phyloP scores from a whole-genome alignment of 2,888 invertebrate genomes.

The Hirtodrosophila trivittata region DNA sequence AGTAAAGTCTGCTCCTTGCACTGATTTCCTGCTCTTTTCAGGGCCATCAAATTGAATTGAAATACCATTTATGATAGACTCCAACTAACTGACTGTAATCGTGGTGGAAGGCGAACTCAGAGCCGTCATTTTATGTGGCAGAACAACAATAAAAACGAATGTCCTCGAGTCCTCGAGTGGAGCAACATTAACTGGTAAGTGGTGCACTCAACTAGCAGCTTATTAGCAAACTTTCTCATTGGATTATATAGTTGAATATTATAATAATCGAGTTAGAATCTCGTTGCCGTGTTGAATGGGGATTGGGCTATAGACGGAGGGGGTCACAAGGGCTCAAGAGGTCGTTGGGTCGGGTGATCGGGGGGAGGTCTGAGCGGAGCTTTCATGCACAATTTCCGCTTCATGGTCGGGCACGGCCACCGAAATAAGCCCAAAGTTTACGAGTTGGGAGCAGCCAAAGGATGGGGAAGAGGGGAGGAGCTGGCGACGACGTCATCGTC shows the following conservation, averaged over 20 bases:
- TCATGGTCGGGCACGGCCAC: constrained; percentile 54
- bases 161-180: constrained; percentile 20
- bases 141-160: constrained; percentile 37
- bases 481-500: constrained; percentile 11
- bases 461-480: background rate
- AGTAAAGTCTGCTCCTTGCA: no score
- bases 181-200: constrained; percentile 40
- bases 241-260: constrained; percentile 76
- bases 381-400: constrained; percentile 75
- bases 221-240: constrained; percentile 76
- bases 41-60: constrained; percentile 30
- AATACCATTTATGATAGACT: constrained; percentile 27
- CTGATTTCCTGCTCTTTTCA: background rate
- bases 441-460: constrained; percentile 56
- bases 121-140: constrained; percentile 14
- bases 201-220: constrained; percentile 72
- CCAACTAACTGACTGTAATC: constrained; percentile 8
- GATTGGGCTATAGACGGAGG: background rate
- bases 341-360: background rate
- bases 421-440: constrained; percentile 72
- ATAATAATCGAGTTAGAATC: constrained; percentile 75
- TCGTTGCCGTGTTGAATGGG: constrained; percentile 34
- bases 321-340: no score
- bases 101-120: background rate
- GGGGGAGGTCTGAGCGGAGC: constrained; percentile 29